Base-by-base conservation (phyloP, 2,797 vertebrate genomes). In the Cuculus canorus region DNA sequence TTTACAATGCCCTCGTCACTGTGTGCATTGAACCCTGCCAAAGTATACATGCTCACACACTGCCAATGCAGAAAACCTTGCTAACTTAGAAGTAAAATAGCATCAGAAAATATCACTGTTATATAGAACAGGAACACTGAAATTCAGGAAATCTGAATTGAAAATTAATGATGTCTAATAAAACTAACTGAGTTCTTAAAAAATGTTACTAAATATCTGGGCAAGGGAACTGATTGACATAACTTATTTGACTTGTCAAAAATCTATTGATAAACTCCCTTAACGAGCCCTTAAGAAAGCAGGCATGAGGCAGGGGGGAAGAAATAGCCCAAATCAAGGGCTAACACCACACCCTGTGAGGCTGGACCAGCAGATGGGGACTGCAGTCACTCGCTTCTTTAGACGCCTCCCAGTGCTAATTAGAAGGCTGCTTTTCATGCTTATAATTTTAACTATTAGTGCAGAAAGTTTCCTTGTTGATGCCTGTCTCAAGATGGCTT, bases 361-460 rank as follows among this genome's bases (percentile, higher is more conserved):
- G 28, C 28, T 7, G 1, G 33, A 48, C 37, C 1, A 13, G 79
- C 1, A 11, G 52, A 59, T 13, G n/a, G 47, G 64, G 61, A 37
- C 77, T 95, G 93, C 79, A 78, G 37, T 75, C 76, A 64, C 56
- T 91, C 94, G 90, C 73, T 66, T 93, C 77, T 93, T 78, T 82
- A 88, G 73, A 64, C 3, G 0, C 24, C 70, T 91, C 83, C 73
- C 71, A 66, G 48, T 35, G 57, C 66, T 92, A 93, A 96, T 95
- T 92, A 88, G 33, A 94, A 70, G 80, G 52, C 47, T 94, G 70
- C 5, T 90, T 93, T 94, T 95, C 54, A 28, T 88, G 66, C 59
- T 87, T 88, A 47, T 56, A 93, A 73, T 64, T 92, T 86, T 32
- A 92, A 79, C 85, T 79, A 69, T 43, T 92, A 0, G 2, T 53